phyloP scores from a whole-genome alignment of 2,797 vertebrate genomes.

The Cossypha dichroa region DNA sequence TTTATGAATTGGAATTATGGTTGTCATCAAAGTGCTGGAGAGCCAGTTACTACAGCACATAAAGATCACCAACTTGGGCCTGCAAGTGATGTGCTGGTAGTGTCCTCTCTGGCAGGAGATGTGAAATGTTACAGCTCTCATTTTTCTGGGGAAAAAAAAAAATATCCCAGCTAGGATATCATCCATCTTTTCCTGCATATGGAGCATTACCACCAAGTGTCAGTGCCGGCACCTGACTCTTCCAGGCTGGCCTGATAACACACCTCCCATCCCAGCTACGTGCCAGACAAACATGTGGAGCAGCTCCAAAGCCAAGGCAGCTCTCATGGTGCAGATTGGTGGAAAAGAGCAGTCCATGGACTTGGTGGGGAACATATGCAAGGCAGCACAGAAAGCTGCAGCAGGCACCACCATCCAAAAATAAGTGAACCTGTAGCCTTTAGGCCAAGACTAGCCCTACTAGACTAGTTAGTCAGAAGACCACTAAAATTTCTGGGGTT shows the following conservation, averaged over 20 bases:
- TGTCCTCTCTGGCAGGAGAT: background rate
- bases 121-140: background rate
- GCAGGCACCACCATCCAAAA: slow-evolving; percentile 14
- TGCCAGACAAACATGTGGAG: background rate
- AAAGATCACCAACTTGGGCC: background rate
- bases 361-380: background rate
- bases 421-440: background rate
- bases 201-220: background rate
- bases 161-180: background rate
- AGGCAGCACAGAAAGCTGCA: background rate
- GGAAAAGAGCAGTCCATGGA: background rate
- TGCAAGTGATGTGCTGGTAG: background rate
- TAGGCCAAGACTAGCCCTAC: background rate
- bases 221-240: background rate
- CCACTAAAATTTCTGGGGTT: background rate
- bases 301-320: background rate
- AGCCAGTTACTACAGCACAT: background rate
- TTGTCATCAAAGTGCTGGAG: background rate
- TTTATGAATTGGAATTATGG: background rate
- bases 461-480: background rate
- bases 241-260: background rate
- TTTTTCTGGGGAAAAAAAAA: background rate
- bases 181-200: background rate
- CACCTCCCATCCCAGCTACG: background rate
- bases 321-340: rapidly evolving